Base-by-base conservation (phyloP, 2,888 invertebrate genomes). In the Synergus itoensis region DNA sequence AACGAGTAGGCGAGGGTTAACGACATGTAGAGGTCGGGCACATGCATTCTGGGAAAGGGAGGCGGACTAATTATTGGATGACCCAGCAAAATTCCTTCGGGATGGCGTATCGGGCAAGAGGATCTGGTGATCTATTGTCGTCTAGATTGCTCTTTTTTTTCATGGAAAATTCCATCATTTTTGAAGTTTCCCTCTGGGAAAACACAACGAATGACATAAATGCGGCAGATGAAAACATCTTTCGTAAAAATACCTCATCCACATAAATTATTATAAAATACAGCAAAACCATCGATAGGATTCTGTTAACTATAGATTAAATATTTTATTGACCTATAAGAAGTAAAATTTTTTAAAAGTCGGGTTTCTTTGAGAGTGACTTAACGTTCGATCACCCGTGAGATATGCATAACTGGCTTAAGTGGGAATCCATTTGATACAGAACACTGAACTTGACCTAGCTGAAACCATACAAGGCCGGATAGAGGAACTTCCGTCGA, bases 1-100 rank as follows among this genome's bases (percentile, higher is more conserved):
- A 69, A 48, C 48, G 16, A 48, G 69, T 57, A 21, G 69, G 28
- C 16, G 45, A 36, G 69, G 69, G 69, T 69, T 69, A 48, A 69
- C 48, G 69, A 69, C 69, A 69, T 69, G 45, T 28, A 69, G 48
- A 69, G 69, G 69, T 69, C 48, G 48, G 28, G 28, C 48, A 69
- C 69, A 69, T 69, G 69, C 69, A 69, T 69, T 69, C 48, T 69
- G 69, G 36, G 69, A 48, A 69, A 48, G 69, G 45, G 69, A 45
- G 48, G 69, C 45, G 16, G 45, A 69, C 69, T 69, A 69, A 69
- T 69, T 69, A 69, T 45, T 69, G 69, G 69, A 69, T 69, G 69
- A 69, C 28, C 48, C 48, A 69, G 69, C 69, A 28, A 69, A 69
- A 69, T 69, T 69, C 69, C 69, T 48, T 48, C 48, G 69, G 69